Percentiles rank a stretch among this genome's conserved stretches.
Evolutionary conservation across 2,888 invertebrate species (phyloP).

Genomic region (Cephus runcator): DNA sequence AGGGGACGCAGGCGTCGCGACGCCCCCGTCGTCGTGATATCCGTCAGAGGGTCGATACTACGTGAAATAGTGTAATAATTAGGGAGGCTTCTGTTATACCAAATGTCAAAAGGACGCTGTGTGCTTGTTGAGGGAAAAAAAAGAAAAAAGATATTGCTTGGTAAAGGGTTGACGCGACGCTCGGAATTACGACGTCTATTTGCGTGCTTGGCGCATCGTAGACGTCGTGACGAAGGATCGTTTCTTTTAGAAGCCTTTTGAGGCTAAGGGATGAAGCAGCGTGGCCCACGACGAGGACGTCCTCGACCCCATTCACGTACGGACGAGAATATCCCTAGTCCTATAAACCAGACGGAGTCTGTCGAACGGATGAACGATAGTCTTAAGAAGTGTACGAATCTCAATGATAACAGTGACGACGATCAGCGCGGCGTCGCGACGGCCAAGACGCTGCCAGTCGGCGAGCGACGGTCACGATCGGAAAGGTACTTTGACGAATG

Average conservation of each 20-base stretch:
- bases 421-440: constrained; percentile 25
- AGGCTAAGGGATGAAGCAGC: constrained; percentile 35
- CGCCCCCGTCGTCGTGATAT: not conserved
- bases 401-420: constrained; percentile 20
- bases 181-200: not conserved
- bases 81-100: not conserved
- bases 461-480: constrained; percentile 52
- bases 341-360: constrained; percentile 41
- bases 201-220: not conserved
- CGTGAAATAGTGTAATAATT: not conserved
- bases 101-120: not conserved
- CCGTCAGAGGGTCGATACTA: not conserved
- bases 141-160: not conserved
- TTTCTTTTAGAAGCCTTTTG: constrained; percentile 34
- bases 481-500: constrained; percentile 52
- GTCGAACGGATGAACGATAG: constrained; percentile 44
- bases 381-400: constrained; percentile 37
- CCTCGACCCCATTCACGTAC: constrained; percentile 50
- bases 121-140: not conserved
- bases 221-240: constrained; percentile 1
- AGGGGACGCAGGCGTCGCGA: not conserved
- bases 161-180: not conserved
- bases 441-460: constrained; percentile 25
- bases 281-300: constrained; percentile 45
- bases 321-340: constrained; percentile 44